Conservation (phyloP, 1,140 invertebrate species). For the Dufourea novaeangliae region DNA sequence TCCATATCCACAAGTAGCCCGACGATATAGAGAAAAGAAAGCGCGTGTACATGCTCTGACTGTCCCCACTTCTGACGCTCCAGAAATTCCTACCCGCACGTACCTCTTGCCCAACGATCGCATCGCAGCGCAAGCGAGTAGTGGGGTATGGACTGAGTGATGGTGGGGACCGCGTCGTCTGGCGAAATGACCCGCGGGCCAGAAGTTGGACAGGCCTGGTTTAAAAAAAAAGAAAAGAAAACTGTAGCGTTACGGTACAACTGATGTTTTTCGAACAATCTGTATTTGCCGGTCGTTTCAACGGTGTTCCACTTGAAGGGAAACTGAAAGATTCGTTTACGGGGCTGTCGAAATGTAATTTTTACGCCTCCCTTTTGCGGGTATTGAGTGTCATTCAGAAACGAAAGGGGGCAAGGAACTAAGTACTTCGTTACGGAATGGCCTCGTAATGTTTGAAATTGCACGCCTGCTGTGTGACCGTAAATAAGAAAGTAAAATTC, state of each 20-base stretch:
- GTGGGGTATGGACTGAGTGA: too few species aligned
- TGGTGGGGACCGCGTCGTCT: too few species aligned
- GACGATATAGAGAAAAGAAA: too few species aligned
- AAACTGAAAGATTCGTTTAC: slow-evolving; percentile 26
- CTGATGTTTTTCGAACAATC: neutral
- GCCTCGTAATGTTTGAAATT: slow-evolving; percentile 60
- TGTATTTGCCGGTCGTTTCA: neutral
- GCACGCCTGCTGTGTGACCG: slow-evolving; percentile 26
- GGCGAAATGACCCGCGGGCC: too few species aligned
- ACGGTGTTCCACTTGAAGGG: neutral
- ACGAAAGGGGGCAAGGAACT: neutral
- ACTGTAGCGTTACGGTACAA: neutral
- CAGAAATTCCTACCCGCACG: too few species aligned
- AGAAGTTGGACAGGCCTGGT: too few species aligned
- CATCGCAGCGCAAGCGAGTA: too few species aligned
- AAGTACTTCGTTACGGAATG: slow-evolving; percentile 45
- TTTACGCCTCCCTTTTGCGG: neutral
- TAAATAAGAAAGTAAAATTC: slow-evolving; percentile 52
- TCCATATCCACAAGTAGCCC: too few species aligned
- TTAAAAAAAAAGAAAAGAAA: too few species aligned
- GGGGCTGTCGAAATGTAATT: slow-evolving; percentile 28
- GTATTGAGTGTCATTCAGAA: neutral
- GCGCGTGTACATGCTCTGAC: too few species aligned
- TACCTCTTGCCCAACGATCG: too few species aligned
- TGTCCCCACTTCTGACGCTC: too few species aligned